phyloP scores from a whole-genome alignment of 2,888 invertebrate genomes.

The Stomorhina lunata region DNA sequence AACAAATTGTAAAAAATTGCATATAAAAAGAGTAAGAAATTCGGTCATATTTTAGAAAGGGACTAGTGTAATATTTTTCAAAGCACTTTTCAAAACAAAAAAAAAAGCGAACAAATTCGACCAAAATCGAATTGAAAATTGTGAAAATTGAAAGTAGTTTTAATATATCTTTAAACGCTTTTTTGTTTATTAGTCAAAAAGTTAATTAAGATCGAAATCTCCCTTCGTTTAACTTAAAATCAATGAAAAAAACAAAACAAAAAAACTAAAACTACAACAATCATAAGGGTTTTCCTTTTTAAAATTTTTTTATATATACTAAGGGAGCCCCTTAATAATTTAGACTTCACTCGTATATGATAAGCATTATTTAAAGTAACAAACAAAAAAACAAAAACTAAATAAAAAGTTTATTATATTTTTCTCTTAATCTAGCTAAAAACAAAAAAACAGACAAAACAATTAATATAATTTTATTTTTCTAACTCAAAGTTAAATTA shows the following conservation, averaged over 20 bases:
- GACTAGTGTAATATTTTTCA: slow-evolving; percentile 38
- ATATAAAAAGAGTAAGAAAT: neutral
- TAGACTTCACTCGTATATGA: slow-evolving; percentile 61
- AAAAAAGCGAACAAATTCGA: neutral
- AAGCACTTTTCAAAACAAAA: neutral
- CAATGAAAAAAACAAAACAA: slow-evolving; percentile 21
- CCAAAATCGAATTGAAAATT: neutral
- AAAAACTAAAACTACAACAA: slow-evolving; percentile 57
- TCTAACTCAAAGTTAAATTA: slow-evolving; percentile 55
- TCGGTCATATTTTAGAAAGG: slow-evolving; percentile 25
- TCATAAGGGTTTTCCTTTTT: slow-evolving; percentile 55
- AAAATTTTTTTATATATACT: slow-evolving; percentile 49
- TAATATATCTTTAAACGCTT: slow-evolving; percentile 56
- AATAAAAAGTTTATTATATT: slow-evolving; percentile 44
- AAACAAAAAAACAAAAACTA: slow-evolving; percentile 20
- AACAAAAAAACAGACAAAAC: slow-evolving; percentile 16
- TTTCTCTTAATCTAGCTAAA: slow-evolving; percentile 60
- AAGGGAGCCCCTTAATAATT: slow-evolving; percentile 48
- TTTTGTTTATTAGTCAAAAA: slow-evolving; percentile 57
- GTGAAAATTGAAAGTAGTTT: slow-evolving; percentile 40
- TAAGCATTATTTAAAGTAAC: slow-evolving; percentile 55
- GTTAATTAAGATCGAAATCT: slow-evolving; percentile 36
- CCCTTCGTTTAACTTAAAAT: slow-evolving; percentile 44
- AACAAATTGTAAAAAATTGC: slow-evolving; percentile 26
- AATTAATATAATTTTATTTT: slow-evolving; percentile 43